Evolutionary conservation across 2,113 vertebrate species (phyloP).

Genomic region (Tautogolabrus adspersus): DNA sequence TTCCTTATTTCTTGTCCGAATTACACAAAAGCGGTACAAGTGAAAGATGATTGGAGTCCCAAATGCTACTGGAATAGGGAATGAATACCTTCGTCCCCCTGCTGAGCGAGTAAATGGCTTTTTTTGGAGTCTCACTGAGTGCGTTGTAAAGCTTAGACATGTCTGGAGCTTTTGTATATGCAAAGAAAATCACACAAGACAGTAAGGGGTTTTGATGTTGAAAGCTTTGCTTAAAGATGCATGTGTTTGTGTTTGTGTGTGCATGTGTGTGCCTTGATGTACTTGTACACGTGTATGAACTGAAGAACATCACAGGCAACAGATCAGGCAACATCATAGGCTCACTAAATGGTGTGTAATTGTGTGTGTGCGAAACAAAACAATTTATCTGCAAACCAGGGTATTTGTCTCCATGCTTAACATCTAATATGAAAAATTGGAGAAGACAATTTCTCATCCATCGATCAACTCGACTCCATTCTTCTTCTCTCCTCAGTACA

Average conservation of each 20-base stretch:
- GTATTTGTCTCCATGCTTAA: constrained; percentile 41
- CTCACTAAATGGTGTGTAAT: constrained; percentile 23
- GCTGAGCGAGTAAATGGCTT: constrained; percentile 60
- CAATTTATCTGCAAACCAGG: constrained; percentile 38
- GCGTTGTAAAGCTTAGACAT: constrained; percentile 20
- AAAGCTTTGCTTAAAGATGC: constrained; percentile 48
- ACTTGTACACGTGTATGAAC: constrained; percentile 1
- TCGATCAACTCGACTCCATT: constrained; percentile 39
- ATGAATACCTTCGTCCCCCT: constrained; percentile 40
- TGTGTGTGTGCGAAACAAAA: constrained; percentile 17
- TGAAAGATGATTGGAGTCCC: constrained; percentile 54
- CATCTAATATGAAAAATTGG: constrained; percentile 45
- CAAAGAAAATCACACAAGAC: constrained; percentile 43
- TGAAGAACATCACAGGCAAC: constrained; percentile 7
- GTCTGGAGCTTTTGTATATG: constrained; percentile 38
- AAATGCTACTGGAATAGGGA: constrained; percentile 42
- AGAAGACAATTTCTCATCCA: constrained; percentile 33
- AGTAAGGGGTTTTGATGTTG: constrained; percentile 36
- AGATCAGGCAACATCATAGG: constrained; percentile 14
- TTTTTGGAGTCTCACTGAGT: constrained; percentile 33
- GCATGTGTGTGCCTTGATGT: background rate
- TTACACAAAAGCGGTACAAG: constrained; percentile 39
- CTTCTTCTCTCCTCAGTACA: constrained; percentile 27
- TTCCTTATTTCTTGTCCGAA: constrained; percentile 28
- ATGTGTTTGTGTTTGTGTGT: constrained; percentile 12